Conservation (phyloP, 1,140 invertebrate genomes). For the Meloidogyne chitwoodi region DNA sequence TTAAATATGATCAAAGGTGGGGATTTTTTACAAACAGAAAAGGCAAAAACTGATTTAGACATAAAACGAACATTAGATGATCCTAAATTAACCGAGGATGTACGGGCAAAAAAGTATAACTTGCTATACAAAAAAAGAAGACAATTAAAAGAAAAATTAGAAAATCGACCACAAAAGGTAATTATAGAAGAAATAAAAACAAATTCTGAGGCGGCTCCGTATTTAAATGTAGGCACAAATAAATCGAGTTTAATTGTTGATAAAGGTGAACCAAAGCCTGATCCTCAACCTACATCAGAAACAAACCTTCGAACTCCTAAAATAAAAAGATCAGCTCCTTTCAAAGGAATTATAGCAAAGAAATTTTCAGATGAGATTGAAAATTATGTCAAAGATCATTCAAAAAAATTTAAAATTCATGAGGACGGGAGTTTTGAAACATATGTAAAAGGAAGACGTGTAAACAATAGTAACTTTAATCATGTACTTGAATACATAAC, state of each 20-base stretch:
- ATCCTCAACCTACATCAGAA: no score
- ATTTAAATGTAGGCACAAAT: no score
- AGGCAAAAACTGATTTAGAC: neutral
- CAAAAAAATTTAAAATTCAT: no score
- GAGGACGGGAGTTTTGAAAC: no score
- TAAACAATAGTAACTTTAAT: no score
- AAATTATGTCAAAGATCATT: no score
- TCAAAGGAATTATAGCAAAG: neutral
- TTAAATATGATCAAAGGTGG: neutral
- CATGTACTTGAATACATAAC: no score
- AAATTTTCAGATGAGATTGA: no score
- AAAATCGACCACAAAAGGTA: slow-evolving; percentile 7
- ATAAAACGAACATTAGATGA: neutral
- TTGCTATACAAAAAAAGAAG: slow-evolving; percentile 5
- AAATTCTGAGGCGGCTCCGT: neutral
- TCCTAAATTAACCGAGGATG: neutral
- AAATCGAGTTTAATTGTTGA: no score
- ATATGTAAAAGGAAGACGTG: no score
- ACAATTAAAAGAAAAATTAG: slow-evolving; percentile 1
- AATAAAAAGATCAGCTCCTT: neutral
- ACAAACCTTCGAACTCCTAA: neutral
- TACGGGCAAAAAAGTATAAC: neutral
- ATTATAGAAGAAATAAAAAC: neutral
- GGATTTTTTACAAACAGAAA: neutral
- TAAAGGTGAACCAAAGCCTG: no score